These are phyloP conservation scores for Alloplasta piceator DNA, from an alignment of 2,888 invertebrate species.

Conservation along the genomic window DNA sequence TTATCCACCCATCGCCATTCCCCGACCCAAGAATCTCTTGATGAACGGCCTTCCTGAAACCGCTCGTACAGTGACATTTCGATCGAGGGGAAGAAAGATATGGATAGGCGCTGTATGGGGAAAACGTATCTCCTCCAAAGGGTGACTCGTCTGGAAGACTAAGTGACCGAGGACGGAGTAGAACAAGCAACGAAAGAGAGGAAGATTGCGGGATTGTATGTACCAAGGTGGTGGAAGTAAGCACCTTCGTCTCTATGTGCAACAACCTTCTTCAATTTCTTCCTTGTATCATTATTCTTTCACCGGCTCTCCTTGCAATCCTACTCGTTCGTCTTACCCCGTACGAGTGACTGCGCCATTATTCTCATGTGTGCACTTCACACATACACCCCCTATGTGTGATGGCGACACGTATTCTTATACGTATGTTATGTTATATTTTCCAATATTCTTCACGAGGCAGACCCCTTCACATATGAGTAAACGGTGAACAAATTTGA, in stretches of 20 bases:
- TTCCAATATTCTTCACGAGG: constrained; percentile 34
- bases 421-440: background rate
- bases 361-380: constrained; percentile 10
- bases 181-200: background rate
- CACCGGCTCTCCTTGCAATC: constrained; percentile 28
- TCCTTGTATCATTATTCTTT: constrained; percentile 50
- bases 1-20: background rate
- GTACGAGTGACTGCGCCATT: constrained; percentile 14
- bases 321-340: constrained; percentile 25
- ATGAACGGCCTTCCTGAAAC: constrained; percentile 52
- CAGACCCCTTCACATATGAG: constrained; percentile 21
- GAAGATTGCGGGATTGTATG: background rate
- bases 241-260: constrained; percentile 3
- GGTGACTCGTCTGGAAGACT: constrained; percentile 3
- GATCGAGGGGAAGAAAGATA: constrained; percentile 37
- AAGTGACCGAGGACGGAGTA: background rate
- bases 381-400: constrained; percentile 1
- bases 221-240: constrained; percentile 6
- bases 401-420: background rate
- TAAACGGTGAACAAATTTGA: constrained; percentile 37
- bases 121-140: constrained; percentile 25
- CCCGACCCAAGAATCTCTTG: constrained; percentile 49
- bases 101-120: background rate
- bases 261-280: constrained; percentile 28
- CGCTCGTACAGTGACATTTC: constrained; percentile 47